phyloP scores from a whole-genome alignment of 2,797 vertebrate species.

The Tiaroga cobitis region DNA sequence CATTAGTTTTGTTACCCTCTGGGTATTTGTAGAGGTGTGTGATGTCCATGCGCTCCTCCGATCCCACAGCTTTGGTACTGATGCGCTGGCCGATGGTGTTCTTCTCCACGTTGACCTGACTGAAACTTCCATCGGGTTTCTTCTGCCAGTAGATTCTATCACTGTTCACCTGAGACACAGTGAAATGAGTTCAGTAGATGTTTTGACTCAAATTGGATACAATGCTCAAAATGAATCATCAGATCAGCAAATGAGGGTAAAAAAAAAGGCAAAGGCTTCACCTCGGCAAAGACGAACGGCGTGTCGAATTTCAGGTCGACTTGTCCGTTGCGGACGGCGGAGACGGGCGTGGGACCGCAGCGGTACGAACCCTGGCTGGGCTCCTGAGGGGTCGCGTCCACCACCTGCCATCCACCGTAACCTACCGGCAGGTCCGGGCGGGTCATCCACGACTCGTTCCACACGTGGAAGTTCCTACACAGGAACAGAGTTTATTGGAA shows the following conservation, averaged over 20 bases:
- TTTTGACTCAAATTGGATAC: background rate
- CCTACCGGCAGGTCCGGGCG: conserved; percentile 86
- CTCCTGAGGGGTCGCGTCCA: conserved; percentile 92
- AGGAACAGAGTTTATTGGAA: background rate
- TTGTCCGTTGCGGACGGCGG: conserved; percentile 80
- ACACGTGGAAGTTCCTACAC: conserved; percentile 93
- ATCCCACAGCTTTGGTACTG: conserved; percentile 86
- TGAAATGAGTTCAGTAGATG: background rate
- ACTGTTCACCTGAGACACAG: conserved; percentile 87
- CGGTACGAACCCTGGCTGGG: conserved; percentile 78
- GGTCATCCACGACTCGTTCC: conserved; percentile 96
- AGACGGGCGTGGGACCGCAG: conserved; percentile 79
- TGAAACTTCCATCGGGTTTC: conserved; percentile 66
- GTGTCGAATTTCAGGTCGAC: conserved; percentile 75
- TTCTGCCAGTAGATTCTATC: conserved; percentile 84
- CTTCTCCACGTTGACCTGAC: conserved; percentile 63
- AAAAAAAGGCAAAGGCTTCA: conserved; percentile 66
- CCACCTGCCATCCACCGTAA: conserved; percentile 89
- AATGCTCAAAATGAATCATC: background rate
- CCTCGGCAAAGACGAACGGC: conserved; percentile 83
- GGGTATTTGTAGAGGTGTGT: conserved; percentile 84
- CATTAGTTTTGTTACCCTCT: conserved; percentile 76
- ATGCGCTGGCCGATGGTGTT: conserved; percentile 78
- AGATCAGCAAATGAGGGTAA: no score
- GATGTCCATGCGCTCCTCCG: conserved; percentile 76